Evolutionary conservation across 2,797 vertebrate genomes (phyloP).

Genomic region (Muraenolepis orangiensis): DNA sequence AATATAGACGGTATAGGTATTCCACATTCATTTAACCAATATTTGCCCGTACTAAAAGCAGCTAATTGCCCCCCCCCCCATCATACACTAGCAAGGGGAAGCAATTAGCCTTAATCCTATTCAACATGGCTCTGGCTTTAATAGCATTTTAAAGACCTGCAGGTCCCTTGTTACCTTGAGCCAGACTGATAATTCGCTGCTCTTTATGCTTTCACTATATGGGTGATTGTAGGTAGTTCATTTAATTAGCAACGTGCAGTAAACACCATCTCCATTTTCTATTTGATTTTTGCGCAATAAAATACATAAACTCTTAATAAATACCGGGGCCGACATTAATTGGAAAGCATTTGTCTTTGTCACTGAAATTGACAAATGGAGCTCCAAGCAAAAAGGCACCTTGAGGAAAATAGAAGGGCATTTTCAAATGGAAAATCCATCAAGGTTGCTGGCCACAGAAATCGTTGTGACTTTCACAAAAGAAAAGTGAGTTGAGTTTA

Average conservation of each 20-base stretch:
- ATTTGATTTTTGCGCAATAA: neutral
- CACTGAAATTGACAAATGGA: neutral
- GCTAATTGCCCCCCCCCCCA: neutral
- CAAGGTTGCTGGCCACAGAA: neutral
- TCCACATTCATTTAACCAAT: neutral
- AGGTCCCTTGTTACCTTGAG: conserved; percentile 23
- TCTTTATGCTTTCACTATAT: neutral
- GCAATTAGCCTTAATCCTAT: conserved; percentile 52
- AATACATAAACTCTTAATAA: neutral
- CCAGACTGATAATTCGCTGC: conserved; percentile 19
- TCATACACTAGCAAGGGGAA: neutral
- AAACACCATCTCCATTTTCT: neutral
- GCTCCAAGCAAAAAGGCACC: neutral
- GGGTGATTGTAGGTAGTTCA: neutral
- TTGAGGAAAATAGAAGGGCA: neutral
- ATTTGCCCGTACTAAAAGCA: neutral
- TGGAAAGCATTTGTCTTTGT: neutral
- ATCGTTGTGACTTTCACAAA: neutral
- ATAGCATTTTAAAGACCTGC: conserved; percentile 41
- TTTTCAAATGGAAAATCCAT: neutral
- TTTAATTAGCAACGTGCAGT: no score
- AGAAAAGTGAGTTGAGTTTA: neutral
- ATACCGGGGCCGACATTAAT: neutral
- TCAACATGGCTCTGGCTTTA: conserved; percentile 35
- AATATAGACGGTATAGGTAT: neutral